These are phyloP conservation scores for Pipistrellus kuhlii DNA, from an alignment of 2,797 vertebrate genomes.

Conservation along the genomic window DNA sequence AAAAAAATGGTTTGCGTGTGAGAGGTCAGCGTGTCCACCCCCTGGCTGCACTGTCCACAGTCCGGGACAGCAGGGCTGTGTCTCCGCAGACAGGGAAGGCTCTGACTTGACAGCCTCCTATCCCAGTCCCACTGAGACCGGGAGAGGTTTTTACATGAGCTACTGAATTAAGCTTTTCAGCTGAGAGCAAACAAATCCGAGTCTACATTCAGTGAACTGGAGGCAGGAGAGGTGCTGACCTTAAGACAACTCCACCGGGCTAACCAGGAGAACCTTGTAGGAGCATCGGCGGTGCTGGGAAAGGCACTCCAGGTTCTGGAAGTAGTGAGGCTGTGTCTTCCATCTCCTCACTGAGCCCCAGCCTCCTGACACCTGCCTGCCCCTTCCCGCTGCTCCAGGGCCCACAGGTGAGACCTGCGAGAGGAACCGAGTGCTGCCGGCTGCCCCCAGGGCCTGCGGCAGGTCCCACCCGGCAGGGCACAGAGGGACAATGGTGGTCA, in stretches of 20 bases:
- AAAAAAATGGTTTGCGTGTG: not conserved
- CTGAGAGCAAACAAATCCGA: not conserved
- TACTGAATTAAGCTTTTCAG: not conserved
- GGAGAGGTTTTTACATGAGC: not conserved
- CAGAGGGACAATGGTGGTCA: not conserved
- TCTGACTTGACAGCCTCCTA: not conserved
- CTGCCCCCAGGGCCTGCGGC: too few relatives aligned
- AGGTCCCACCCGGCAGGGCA: not conserved
- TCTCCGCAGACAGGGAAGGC: not conserved
- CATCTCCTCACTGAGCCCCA: not conserved
- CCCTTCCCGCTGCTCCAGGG: not conserved
- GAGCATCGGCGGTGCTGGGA: not conserved
- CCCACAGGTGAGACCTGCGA: not conserved
- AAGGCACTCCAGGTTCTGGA: not conserved
- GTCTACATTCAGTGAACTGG: not conserved
- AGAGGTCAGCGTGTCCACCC: not conserved
- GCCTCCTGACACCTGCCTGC: not conserved
- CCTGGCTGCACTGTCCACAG: too few relatives aligned
- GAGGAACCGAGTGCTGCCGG: not conserved
- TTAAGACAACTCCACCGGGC: not conserved
- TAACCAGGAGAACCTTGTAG: not conserved
- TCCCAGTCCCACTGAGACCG: not conserved
- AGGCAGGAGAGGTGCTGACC: not conserved
- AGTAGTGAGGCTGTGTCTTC: not conserved
- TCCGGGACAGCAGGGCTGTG: not conserved